Evolutionary conservation across 2,888 invertebrate species (phyloP).

Genomic region (Koerneria pararmatus): DNA sequence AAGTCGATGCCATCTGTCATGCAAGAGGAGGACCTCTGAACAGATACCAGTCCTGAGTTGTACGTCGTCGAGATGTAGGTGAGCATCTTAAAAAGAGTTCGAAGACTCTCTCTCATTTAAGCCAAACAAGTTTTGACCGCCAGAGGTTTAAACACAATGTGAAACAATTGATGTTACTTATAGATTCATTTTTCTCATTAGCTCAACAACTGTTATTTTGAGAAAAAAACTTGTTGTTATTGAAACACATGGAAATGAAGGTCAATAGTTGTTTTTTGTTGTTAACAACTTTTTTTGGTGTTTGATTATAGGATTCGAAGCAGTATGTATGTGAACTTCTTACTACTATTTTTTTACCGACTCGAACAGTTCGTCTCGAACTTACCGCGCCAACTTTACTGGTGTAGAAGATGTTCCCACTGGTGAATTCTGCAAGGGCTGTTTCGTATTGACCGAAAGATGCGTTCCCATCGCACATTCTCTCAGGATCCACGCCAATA

Average conservation of each 20-base stretch:
- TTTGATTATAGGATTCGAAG: too few species aligned
- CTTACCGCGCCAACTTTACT: constrained; percentile 19
- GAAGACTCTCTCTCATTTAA: background rate
- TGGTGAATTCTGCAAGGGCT: constrained; percentile 25
- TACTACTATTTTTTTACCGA: too few species aligned
- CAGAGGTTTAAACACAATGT: constrained; percentile 1
- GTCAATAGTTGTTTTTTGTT: too few species aligned
- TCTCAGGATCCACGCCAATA: constrained; percentile 5
- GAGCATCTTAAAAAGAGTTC: constrained; percentile 27
- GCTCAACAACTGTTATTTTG: too few species aligned
- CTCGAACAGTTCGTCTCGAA: too few species aligned
- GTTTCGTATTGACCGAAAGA: constrained; percentile 11
- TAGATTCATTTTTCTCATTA: too few species aligned
- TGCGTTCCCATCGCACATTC: constrained; percentile 22
- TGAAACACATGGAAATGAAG: too few species aligned
- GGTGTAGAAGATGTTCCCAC: constrained; percentile 29
- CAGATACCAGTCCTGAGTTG: constrained; percentile 36
- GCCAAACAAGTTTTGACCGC: background rate
- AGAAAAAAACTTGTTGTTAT: too few species aligned
- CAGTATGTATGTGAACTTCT: too few species aligned
- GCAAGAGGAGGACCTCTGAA: background rate
- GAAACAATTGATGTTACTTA: too few species aligned
- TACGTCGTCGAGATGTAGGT: constrained; percentile 41
- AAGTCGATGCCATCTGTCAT: background rate
- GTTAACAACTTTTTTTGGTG: too few species aligned